Conservation (phyloP, 2,797 vertebrate genomes). For the Lepus townsendii region DNA sequence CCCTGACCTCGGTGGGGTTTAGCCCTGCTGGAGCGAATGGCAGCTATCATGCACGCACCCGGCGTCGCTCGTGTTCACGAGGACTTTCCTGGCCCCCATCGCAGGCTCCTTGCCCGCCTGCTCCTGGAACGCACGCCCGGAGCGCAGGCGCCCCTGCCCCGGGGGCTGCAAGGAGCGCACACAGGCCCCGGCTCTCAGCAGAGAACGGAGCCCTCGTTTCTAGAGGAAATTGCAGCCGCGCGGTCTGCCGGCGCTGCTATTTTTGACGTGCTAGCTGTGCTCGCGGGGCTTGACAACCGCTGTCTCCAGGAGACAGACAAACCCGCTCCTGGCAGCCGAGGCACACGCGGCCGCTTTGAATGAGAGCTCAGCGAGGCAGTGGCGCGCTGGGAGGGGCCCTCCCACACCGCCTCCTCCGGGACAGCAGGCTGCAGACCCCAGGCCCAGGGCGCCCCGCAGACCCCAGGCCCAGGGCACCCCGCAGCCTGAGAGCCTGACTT, state of each 20-base stretch:
- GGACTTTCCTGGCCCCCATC: too few species aligned
- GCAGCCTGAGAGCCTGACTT: accelerated
- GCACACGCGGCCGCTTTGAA: neutral
- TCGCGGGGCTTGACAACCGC: conserved; percentile 86
- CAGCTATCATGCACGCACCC: neutral
- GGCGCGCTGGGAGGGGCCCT: neutral
- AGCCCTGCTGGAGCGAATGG: neutral
- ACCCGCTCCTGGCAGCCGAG: conserved; percentile 62
- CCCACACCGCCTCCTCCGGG: neutral
- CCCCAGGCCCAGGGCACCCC: too few species aligned
- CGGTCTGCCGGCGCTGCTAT: conserved; percentile 77
- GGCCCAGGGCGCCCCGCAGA: too few species aligned
- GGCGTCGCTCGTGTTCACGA: neutral
- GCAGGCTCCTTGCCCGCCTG: too few species aligned
- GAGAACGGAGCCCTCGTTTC: conserved; percentile 79
- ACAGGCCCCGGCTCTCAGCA: conserved; percentile 67
- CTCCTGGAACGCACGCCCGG: neutral
- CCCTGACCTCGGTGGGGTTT: neutral
- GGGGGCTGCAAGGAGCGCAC: neutral
- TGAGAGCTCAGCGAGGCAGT: neutral
- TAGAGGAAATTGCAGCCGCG: conserved; percentile 82
- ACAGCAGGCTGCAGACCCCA: accelerated
- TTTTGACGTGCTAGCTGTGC: conserved; percentile 85
- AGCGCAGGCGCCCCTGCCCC: neutral
- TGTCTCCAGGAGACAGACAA: conserved; percentile 88